Percentiles rank a stretch among this genome's conserved stretches.
phyloP scores from a whole-genome alignment of 2,113 vertebrate genomes.

The Indicator maculatus region DNA sequence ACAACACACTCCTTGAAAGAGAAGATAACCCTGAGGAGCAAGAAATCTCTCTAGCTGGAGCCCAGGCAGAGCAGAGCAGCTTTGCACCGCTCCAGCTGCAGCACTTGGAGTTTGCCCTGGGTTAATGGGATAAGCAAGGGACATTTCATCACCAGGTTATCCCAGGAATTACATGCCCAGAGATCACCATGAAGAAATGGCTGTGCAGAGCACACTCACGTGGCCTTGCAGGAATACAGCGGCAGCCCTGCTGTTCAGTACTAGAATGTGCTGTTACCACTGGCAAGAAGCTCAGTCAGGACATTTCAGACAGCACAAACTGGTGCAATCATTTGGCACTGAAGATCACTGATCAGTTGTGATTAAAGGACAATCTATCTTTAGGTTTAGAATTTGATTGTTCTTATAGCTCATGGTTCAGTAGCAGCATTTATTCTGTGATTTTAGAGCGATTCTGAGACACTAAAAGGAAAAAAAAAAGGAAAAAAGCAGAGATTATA shows the following conservation, averaged over 20 bases:
- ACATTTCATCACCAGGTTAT: conserved; percentile 55
- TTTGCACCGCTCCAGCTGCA: conserved; percentile 17
- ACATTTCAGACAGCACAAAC: not conserved
- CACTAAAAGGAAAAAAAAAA: not conserved
- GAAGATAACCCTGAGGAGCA: not conserved
- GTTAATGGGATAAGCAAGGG: conserved; percentile 62
- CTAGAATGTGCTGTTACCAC: not conserved
- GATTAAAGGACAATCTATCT: conserved; percentile 5
- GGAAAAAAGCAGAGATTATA: not conserved
- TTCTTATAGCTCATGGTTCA: not conserved
- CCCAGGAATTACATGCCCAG: conserved; percentile 57
- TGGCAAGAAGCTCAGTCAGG: not conserved
- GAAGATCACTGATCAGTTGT: not conserved
- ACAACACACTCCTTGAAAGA: not conserved
- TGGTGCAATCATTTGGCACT: not conserved
- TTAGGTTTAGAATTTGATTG: not conserved
- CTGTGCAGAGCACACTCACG: not conserved
- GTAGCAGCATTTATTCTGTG: not conserved
- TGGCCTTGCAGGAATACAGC: not conserved
- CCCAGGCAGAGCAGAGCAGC: not conserved
- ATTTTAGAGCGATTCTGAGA: not conserved
- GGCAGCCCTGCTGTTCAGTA: not conserved
- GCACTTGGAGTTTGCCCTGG: conserved; percentile 17
- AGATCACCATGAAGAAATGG: conserved; percentile 33
- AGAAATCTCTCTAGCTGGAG: not conserved